Evolutionary conservation across 2,888 invertebrate species (phyloP), one percentile per base, ranked within the genome.

Genomic region (Drosophila lacicola): DNA sequence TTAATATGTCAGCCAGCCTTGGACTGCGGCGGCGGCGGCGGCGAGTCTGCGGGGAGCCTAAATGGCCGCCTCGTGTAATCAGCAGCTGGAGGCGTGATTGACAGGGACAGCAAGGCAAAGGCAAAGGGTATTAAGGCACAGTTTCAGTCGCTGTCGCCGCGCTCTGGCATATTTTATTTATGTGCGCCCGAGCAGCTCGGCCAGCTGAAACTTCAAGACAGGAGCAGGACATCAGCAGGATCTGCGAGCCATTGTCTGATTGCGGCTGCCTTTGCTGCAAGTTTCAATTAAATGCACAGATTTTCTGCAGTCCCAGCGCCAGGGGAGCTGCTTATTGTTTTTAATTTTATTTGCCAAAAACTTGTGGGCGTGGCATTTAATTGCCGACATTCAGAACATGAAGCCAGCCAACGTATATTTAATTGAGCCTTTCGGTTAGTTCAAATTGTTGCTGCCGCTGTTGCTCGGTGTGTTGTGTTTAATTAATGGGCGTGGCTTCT

Each of bases 221-320:
- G 29, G 5, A 13, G 4, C 29, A 8, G 29, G 29, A 29, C 29
- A 29, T 8, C 25, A 25, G 17, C 55, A 44, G 60, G 41, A 55
- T 33, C 50, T 42, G n/a, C n/a, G 34, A 42, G 21, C 41, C 57
- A 47, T 49, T 46, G 63, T 55, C 80, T 64, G 76, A 74, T 74
- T 81, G 80, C 51, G 81, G 58, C 56, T 41, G 29, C 39, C 25
- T 53, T 36, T 47, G 50, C 56, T 50, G 65, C 67, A 81, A 70
- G 69, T 82, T 87, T 83, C 83, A 83, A 83, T 83, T 87, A 87
- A 87, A 80, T 81, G 75, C 72, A 70, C 74, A 77, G 86, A 86
- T 86, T 80, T 29, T 76, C 69, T 67, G 57, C 69, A 66, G 45
- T 53, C 37, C 34, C 42, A 33, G 11, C 17, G 4, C 34, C 17